These are phyloP conservation scores for Malurus alboscapulatus DNA, from an alignment of 2,113 vertebrate species.

Conservation along the genomic window DNA sequence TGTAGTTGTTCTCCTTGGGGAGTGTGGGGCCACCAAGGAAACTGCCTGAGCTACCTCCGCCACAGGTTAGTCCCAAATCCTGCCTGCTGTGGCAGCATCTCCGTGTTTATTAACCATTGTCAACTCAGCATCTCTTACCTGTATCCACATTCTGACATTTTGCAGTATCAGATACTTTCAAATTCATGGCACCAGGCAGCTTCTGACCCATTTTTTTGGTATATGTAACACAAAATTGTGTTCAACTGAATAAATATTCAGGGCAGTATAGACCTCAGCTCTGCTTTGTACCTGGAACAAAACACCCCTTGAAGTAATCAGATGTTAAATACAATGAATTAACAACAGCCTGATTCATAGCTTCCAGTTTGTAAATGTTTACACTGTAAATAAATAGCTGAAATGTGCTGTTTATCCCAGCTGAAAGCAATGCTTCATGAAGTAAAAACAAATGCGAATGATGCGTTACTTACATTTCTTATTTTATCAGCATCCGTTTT, in stretches of 20 bases:
- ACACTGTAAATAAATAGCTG: not conserved
- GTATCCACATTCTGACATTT: not conserved
- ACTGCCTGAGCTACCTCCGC: not conserved
- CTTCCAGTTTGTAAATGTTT: constrained; percentile 8
- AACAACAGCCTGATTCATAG: not conserved
- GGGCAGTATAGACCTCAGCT: not conserved
- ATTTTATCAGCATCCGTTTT: not conserved
- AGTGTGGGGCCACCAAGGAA: accelerated
- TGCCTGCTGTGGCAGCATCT: not conserved
- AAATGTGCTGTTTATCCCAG: not conserved
- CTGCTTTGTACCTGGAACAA: not conserved
- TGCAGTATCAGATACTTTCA: not conserved
- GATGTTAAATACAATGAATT: not conserved
- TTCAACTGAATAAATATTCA: not conserved
- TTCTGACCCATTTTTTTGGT: not conserved
- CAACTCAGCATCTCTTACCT: not conserved
- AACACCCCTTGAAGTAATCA: not conserved
- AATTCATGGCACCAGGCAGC: not conserved
- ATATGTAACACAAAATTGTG: not conserved
- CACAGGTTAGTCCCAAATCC: not conserved
- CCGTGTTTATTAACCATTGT: not conserved
- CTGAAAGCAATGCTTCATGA: not conserved
- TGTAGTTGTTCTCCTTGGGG: not conserved
- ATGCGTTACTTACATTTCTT: not conserved
- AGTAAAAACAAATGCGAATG: not conserved